Evolutionary conservation across 53 echinoderm and acorn worm species (phyloP).

Genomic region (Holothuria scabra): DNA sequence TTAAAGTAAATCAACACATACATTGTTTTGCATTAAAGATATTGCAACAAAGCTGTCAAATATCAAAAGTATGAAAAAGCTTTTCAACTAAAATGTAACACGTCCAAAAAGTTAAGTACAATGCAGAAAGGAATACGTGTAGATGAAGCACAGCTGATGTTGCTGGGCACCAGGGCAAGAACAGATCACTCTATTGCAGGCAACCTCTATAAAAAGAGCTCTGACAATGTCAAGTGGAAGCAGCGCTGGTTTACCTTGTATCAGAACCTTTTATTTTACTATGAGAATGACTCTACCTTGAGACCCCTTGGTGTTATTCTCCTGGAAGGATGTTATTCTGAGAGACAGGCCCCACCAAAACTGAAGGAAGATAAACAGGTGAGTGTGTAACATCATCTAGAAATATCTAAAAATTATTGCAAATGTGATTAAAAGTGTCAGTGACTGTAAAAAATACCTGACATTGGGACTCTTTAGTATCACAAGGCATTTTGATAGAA

Average conservation of each 20-base stretch:
- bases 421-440: no score
- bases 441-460: no score
- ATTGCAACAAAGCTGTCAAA: no score
- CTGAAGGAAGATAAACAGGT: slow-evolving; percentile 91
- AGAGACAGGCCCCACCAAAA: slow-evolving; percentile 74
- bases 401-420: no score
- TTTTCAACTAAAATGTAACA: no score
- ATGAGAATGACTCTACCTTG: slow-evolving; percentile 79
- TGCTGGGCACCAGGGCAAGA: slow-evolving; percentile 80
- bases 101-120: slow-evolving; percentile 1
- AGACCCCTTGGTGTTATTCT: slow-evolving; percentile 80
- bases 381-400: neutral
- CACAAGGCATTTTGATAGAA: no score
- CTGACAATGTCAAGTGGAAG: slow-evolving; percentile 95
- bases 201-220: slow-evolving; percentile 96
- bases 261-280: slow-evolving; percentile 96
- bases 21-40: neutral
- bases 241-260: slow-evolving; percentile 96
- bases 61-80: no score
- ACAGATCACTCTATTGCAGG: slow-evolving; percentile 93
- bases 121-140: slow-evolving; percentile 97
- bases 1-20: neutral
- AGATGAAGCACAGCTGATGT: slow-evolving; percentile 84
- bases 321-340: slow-evolving; percentile 89
- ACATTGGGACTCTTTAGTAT: no score